A percentile compares a stretch with the other conserved stretches of the same genome.
Conservation (phyloP, 2,113 vertebrate species). For the Hydrolagus affinis region DNA sequence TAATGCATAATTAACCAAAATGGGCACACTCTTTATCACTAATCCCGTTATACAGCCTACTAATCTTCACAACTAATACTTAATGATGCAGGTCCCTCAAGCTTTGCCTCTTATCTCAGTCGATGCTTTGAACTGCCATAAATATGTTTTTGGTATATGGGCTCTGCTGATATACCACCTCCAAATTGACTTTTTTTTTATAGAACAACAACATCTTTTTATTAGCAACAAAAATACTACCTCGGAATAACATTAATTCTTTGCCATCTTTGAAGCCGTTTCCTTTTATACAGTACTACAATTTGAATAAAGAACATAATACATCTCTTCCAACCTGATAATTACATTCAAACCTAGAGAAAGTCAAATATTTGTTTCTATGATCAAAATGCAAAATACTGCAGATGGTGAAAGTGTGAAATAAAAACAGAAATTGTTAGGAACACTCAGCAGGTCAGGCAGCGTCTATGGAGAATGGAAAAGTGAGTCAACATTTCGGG, state of each 20-base stretch:
- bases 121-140: constrained; percentile 75
- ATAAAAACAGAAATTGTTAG: too few species aligned
- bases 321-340: background rate
- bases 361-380: too few species aligned
- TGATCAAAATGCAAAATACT: too few species aligned
- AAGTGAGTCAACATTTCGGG: too few species aligned
- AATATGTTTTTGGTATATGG: constrained; percentile 64
- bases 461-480: too few species aligned
- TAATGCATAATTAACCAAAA: constrained; percentile 78
- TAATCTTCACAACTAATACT: constrained; percentile 76
- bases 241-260: background rate
- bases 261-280: background rate
- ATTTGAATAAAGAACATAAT: constrained; percentile 3
- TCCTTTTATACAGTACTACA: background rate
- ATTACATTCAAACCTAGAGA: too few species aligned
- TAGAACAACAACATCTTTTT: constrained; percentile 54
- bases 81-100: constrained; percentile 81
- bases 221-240: constrained; percentile 19
- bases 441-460: too few species aligned
- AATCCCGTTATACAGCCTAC: constrained; percentile 68
- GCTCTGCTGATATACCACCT: constrained; percentile 58
- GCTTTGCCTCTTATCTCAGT: constrained; percentile 71
- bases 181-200: constrained; percentile 67
- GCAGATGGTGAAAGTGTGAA: too few species aligned
- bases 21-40: constrained; percentile 67